Base-by-base conservation (phyloP, 2,113 vertebrate species). In the Muntiacus muntjak region DNA sequence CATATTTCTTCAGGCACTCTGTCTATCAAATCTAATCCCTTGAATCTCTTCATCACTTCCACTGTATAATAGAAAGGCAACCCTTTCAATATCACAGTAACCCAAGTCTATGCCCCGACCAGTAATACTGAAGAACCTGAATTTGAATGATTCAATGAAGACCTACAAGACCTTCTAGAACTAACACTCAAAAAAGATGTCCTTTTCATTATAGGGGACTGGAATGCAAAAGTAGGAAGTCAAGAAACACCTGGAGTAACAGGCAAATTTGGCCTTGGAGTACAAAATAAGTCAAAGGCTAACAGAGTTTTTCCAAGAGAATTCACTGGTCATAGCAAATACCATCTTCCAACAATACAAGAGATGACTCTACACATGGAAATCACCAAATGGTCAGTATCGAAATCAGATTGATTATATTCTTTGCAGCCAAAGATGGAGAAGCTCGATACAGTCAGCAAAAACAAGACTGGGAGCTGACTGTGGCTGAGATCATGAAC, bases 101-200 rank as follows among this genome's bases (percentile, higher is more conserved):
- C 11, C n/a, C n/a, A 71, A 36, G n/a, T 71, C 64, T 36, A 71
- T 71, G n/a, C 64, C n/a, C 64, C 0, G 0, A 21, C 10, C 17
- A 71, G 17, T 71, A 71, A 71, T 71, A n/a, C 2, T 71, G 17
- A 71, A 71, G 64, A 71, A 71, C 1, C n/a, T 36, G 64, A 67
- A 67, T 17, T 67, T 67, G 33, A 71, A 36, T 5, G 21, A n/a
- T 71, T 71, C 17, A 36, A 0, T 71, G n/a, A 71, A 71, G n/a
- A 11, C 64, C n/a, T 21, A 71, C 1, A 36, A 71, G 64, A 71
- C 8, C n/a, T 11, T 71, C n/a, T 71, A 71, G 64, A 71, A 71
- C 17, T 21, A 36, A 71, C 17, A 36, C 64, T 16, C 64, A 3
- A 21, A 71, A 71, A 71, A 36, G 64, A 71, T 71, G n/a, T 71